Evolutionary conservation across 2,888 invertebrate genomes (phyloP).

Genomic region (Schizaphis graminum): DNA sequence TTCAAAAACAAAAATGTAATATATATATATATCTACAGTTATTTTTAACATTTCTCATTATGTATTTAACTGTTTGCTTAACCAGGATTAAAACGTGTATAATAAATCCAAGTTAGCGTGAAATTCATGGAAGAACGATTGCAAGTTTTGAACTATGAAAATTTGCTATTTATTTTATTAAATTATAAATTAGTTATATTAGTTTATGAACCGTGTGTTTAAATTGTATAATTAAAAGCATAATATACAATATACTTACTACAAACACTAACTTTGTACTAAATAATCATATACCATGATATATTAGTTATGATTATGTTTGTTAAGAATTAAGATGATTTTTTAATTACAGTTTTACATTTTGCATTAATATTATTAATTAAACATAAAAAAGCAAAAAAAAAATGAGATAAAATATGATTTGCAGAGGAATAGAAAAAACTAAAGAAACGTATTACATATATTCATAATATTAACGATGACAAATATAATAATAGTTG

Average conservation of each 20-base stretch:
- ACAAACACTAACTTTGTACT: not conserved
- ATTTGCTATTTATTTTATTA: not conserved
- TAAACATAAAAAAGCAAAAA: not conserved
- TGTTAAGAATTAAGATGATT: not conserved
- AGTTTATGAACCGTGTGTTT: not conserved
- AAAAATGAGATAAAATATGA: not conserved
- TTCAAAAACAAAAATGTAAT: not conserved
- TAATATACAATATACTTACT: not conserved
- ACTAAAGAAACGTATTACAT: not conserved
- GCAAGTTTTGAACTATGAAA: not conserved
- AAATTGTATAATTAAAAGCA: not conserved
- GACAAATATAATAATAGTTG: not conserved
- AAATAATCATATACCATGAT: conserved; percentile 31
- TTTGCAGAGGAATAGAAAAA: not conserved
- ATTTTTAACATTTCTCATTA: not conserved
- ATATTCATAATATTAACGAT: not conserved
- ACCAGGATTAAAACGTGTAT: not conserved
- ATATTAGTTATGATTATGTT: not conserved
- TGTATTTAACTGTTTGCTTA: not conserved
- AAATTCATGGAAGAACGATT: not conserved
- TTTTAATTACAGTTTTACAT: not conserved
- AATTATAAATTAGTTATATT: not conserved
- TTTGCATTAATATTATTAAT: not conserved
- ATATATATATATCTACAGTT: not conserved
- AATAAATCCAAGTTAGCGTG: not conserved